Conservation (phyloP, 2,797 vertebrate species). For the Coranthus polyacanthus region DNA sequence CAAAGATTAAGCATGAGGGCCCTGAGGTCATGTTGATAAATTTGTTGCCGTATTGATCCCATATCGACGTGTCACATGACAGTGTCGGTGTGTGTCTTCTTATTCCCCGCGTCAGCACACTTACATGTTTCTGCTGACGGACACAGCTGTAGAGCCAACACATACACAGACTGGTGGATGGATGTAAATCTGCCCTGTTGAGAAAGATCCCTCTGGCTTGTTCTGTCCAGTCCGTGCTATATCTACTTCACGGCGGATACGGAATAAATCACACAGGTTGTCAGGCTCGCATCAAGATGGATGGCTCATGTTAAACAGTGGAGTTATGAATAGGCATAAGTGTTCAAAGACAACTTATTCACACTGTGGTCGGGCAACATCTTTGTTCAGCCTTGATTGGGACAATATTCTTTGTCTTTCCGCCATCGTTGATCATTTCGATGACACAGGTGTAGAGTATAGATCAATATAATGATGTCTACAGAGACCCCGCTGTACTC, state of each 20-base stretch:
- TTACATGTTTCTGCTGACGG: conserved; percentile 74
- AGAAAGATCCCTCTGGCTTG: conserved; percentile 51
- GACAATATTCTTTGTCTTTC: conserved; percentile 55
- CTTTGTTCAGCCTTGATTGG: conserved; percentile 64
- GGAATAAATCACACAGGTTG: conserved; percentile 65
- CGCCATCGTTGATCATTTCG: conserved; percentile 52
- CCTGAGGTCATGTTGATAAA: conserved; percentile 57
- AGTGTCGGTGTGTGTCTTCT: conserved; percentile 42
- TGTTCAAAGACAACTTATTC: conserved; percentile 25
- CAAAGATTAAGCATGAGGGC: conserved; percentile 36
- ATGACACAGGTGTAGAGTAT: conserved; percentile 49
- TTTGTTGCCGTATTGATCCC: conserved; percentile 62
- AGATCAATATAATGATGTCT: conserved; percentile 68
- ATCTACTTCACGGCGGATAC: conserved; percentile 50
- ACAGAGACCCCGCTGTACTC: conserved; percentile 37
- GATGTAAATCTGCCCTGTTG: conserved; percentile 68
- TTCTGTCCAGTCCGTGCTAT: conserved; percentile 48
- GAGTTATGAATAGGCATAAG: conserved; percentile 50
- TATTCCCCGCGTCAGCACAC: conserved; percentile 60
- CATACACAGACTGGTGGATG: conserved; percentile 26
- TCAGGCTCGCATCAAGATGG: conserved; percentile 49
- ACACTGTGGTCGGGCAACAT: conserved; percentile 17
- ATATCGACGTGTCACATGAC: conserved; percentile 25
- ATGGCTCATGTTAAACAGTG: conserved; percentile 40
- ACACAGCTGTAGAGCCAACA: conserved; percentile 58